Evolutionary conservation across 2,888 invertebrate genomes (phyloP).

Genomic region (Dysmachus trigonus): DNA sequence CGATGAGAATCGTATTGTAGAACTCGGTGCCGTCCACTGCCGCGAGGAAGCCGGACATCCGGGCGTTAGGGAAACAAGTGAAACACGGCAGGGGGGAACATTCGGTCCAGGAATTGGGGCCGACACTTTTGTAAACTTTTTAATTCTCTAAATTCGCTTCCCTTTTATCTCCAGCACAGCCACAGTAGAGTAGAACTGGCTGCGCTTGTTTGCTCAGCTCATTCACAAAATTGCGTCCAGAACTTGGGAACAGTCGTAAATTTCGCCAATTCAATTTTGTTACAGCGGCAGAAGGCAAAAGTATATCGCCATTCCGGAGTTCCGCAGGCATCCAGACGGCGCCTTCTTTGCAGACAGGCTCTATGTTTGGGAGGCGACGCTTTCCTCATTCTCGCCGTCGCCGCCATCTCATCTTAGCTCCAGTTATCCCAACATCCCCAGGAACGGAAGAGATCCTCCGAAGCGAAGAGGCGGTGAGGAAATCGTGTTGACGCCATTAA

Average conservation of each 20-base stretch:
- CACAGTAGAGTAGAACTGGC: neutral
- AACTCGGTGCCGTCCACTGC: neutral
- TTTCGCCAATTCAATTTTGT: neutral
- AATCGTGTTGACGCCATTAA: slow-evolving; percentile 7
- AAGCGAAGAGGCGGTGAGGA: neutral
- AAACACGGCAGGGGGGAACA: neutral
- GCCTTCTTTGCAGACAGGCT: neutral
- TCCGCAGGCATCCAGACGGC: slow-evolving; percentile 12
- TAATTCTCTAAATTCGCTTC: slow-evolving; percentile 13
- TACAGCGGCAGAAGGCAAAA: neutral
- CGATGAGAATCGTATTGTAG: neutral
- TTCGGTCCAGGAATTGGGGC: neutral
- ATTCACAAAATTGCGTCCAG: neutral
- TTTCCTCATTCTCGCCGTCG: neutral
- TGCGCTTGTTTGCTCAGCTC: neutral
- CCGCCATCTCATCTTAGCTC: neutral
- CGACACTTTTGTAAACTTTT: slow-evolving; percentile 13
- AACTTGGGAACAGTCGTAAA: neutral
- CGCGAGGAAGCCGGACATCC: slow-evolving; percentile 25
- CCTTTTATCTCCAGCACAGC: neutral
- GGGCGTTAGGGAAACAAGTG: neutral
- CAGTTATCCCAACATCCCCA: neutral
- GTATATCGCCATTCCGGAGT: neutral
- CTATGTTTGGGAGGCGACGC: neutral
- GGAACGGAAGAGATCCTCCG: neutral